Evolutionary conservation across 2,797 vertebrate genomes (phyloP), one percentile per base, ranked within the genome.

Genomic region (Melanotaenia parkinsoni): DNA sequence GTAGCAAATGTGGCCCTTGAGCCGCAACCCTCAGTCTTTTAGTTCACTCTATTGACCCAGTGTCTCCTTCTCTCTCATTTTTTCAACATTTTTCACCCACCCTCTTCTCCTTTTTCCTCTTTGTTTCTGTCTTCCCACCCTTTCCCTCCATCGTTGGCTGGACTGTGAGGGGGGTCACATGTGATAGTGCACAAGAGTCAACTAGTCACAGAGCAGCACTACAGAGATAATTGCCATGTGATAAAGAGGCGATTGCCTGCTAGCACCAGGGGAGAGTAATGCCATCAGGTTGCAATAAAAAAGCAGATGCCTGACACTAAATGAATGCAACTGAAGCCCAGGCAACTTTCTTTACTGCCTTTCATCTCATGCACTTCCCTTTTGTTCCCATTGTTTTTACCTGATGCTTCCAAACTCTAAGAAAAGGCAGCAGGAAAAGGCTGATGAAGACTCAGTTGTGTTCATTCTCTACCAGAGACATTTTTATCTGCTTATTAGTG

Each of bases 241-340:
- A 95, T 95, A 95, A 95, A 95, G 93, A 95, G 93, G 93, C 94
- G 95, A 95, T 94, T 94, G 93, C 92, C 89, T 93, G 92, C 90
- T 94, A 93, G 92, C 93, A 93, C 91, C 89, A 76, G 87, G 91
- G 91, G 91, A 93, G 92, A 94, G 91, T 92, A 93, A 94, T 94
- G 92, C 93, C 94, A 95, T 94, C 92, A 94, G 94, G 94, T 94
- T 91, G 91, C 93, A 93, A 95, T 95, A 94, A 95, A 95, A 94
- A 93, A 94, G 87, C 91, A 95, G 93, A 95, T 93, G 94, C 89
- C 93, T 92, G 91, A 92, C 93, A 91, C 89, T 93, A 93, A 93
- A 93, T 90, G 91, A 91, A 93, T 91, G 90, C 92, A 82, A 86
- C 91, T 75, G 79, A 73, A 89, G 81, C 88, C 67, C 57, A 24